These are phyloP conservation scores for Chaetops frenatus DNA, from an alignment of 2,113 vertebrate species.

Conservation along the genomic window DNA sequence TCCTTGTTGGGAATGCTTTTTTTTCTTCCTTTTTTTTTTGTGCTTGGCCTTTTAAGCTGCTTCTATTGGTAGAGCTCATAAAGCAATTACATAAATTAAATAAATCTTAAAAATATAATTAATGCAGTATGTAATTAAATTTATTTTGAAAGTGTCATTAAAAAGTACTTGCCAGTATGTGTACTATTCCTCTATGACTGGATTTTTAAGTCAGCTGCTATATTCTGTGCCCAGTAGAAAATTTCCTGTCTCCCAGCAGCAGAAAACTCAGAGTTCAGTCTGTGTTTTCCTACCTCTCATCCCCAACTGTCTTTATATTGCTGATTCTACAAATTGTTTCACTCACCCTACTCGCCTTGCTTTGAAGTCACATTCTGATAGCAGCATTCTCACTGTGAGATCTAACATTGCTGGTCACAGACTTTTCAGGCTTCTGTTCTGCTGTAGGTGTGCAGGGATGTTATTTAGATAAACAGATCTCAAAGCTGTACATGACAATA, in stretches of 20 bases:
- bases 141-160: conserved; percentile 6
- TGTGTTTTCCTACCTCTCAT: background rate
- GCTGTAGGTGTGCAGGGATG: background rate
- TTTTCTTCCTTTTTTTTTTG: background rate
- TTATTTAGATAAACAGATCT: background rate
- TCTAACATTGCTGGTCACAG: background rate
- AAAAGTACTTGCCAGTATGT: background rate
- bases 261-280: background rate
- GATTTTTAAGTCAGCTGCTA: background rate
- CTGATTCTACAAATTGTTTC: background rate
- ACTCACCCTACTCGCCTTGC: accelerated
- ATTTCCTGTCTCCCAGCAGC: background rate
- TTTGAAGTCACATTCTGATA: background rate
- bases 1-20: background rate
- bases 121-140: background rate
- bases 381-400: background rate
- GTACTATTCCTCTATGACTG: background rate
- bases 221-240: background rate
- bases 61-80: background rate
- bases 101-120: conserved; percentile 3
- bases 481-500: background rate
- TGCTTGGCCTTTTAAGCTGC: background rate
- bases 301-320: background rate
- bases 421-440: background rate
- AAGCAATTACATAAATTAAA: conserved; percentile 10